phyloP scores from a whole-genome alignment of 53 echinoderm and acorn worm genomes.

The Astropecten irregularis region DNA sequence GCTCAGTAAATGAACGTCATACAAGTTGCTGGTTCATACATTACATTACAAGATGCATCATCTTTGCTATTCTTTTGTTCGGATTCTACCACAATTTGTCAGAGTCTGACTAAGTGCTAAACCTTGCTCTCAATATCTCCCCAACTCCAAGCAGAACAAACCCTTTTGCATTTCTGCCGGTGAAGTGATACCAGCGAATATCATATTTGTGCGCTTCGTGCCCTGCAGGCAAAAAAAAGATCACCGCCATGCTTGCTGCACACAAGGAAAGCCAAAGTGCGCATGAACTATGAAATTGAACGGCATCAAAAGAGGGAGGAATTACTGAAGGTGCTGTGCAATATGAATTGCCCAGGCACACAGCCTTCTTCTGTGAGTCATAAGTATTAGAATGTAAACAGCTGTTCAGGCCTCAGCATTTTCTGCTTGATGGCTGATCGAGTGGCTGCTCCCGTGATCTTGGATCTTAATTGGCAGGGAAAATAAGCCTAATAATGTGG shows the following conservation, averaged over 20 bases:
- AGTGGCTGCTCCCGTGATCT: background rate
- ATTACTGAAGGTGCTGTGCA: background rate
- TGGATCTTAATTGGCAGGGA: background rate
- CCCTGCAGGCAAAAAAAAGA: slow-evolving; percentile 32
- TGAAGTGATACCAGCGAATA: slow-evolving; percentile 42
- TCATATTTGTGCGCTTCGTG: too few species aligned
- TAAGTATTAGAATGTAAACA: slow-evolving; percentile 40
- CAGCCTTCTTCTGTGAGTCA: too few species aligned
- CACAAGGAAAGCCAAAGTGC: slow-evolving; percentile 33
- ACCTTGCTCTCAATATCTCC: background rate
- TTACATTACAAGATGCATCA: background rate
- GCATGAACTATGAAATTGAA: slow-evolving; percentile 48
- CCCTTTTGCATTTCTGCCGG: background rate
- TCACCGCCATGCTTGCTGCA: slow-evolving; percentile 22
- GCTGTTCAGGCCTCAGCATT: slow-evolving; percentile 33
- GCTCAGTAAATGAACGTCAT: background rate
- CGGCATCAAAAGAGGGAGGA: background rate
- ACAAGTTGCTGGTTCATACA: background rate
- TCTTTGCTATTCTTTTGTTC: background rate
- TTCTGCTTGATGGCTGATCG: slow-evolving; percentile 31
- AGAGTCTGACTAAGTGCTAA: background rate
- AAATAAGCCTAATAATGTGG: too few species aligned
- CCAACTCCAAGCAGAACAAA: background rate
- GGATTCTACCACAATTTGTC: background rate
- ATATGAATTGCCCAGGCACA: too few species aligned